phyloP scores from a whole-genome alignment of 2,797 vertebrate species.

The Mareca penelope region DNA sequence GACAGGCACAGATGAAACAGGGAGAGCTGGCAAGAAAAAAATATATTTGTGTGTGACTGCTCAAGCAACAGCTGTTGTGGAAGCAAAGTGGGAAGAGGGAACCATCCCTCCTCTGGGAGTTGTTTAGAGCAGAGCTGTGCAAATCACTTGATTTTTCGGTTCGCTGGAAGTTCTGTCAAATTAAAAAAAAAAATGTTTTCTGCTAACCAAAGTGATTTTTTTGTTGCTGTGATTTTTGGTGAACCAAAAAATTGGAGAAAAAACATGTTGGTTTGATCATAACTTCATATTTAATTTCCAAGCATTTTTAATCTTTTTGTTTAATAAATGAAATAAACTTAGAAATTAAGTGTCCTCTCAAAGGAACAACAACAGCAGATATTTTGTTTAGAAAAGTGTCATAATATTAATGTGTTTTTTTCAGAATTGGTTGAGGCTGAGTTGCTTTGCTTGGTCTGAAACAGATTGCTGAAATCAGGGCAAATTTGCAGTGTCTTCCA shows the following conservation, averaged over 20 bases:
- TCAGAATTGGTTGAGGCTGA: not conserved
- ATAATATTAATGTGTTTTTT: not conserved
- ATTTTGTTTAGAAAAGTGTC: not conserved
- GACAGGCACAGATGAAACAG: not conserved
- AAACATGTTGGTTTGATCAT: not conserved
- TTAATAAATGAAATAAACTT: not conserved
- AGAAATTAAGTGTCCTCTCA: constrained; percentile 19
- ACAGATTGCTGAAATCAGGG: not conserved
- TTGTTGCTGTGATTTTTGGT: constrained; percentile 38
- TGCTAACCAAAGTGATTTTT: constrained; percentile 4
- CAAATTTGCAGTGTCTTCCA: not conserved
- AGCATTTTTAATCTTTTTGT: not conserved
- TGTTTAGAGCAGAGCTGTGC: constrained; percentile 40
- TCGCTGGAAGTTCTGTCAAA: constrained; percentile 43
- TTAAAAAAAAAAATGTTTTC: not conserved
- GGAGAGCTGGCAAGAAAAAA: not conserved
- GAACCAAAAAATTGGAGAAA: constrained; percentile 32
- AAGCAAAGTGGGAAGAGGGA: constrained; percentile 21
- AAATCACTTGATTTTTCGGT: constrained; percentile 58
- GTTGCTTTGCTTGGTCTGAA: constrained; percentile 3
- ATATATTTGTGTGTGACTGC: not conserved
- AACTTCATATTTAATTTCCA: not conserved
- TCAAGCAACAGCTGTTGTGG: constrained; percentile 46
- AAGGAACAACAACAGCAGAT: not conserved
- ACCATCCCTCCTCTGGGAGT: constrained; percentile 9